Evolutionary conservation across 1,140 invertebrate genomes (phyloP).

Genomic region (Diachasma alloeum): DNA sequence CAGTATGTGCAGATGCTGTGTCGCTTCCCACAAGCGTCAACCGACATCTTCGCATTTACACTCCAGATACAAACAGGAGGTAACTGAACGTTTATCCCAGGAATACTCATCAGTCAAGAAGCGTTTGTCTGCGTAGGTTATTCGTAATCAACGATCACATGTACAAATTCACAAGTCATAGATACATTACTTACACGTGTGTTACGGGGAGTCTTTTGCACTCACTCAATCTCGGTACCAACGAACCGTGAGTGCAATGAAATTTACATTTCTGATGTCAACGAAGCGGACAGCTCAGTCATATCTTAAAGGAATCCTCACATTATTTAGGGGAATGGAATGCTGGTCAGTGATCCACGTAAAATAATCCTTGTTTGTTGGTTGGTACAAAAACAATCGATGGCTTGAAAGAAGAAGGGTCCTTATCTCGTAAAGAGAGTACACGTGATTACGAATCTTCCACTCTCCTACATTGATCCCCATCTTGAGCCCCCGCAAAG

Average conservation of each 20-base stretch:
- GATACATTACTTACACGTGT: neutral
- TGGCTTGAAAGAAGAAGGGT: constrained; percentile 41
- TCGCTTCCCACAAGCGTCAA: neutral
- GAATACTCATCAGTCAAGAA: neutral
- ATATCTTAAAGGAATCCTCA: constrained; percentile 2
- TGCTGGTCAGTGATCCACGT: neutral
- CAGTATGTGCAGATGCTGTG: neutral
- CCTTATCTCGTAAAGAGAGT: constrained; percentile 38
- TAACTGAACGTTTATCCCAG: neutral
- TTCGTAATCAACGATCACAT: constrained; percentile 43
- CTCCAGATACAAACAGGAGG: neutral
- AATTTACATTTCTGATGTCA: constrained; percentile 26
- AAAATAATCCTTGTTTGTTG: constrained; percentile 8
- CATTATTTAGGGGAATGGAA: neutral
- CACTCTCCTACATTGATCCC: constrained; percentile 31
- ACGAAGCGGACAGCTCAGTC: constrained; percentile 6
- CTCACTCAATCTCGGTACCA: neutral
- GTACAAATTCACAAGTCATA: neutral
- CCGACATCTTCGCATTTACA: neutral
- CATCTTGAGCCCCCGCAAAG: constrained; percentile 8
- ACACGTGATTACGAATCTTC: constrained; percentile 59
- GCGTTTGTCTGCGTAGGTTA: constrained; percentile 39
- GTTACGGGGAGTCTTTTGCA: neutral
- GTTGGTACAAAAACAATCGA: neutral
- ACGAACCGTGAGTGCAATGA: constrained; percentile 26